Evolutionary conservation across 2,797 vertebrate genomes (phyloP).

Genomic region (Takifugu ocellatus): DNA sequence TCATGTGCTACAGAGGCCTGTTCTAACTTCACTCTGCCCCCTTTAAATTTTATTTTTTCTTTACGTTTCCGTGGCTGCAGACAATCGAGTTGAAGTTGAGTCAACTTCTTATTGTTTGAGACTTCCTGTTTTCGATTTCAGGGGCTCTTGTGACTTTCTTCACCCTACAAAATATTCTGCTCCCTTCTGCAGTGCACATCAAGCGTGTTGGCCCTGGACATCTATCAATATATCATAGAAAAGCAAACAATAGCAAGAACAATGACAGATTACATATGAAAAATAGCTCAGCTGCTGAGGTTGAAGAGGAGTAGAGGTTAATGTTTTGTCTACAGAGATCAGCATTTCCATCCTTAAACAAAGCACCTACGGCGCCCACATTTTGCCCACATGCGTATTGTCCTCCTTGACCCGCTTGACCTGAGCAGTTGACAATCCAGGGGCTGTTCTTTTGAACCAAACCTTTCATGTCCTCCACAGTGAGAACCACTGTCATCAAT

Average conservation of each 20-base stretch:
- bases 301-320: constrained; percentile 1
- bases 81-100: constrained; percentile 63
- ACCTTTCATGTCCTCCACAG: constrained; percentile 32
- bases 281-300: neutral
- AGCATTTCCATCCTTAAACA: constrained; percentile 40
- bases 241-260: neutral
- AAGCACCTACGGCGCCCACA: constrained; percentile 12
- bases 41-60: constrained; percentile 60
- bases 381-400: constrained; percentile 20
- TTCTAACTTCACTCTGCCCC: constrained; percentile 11
- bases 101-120: constrained; percentile 72
- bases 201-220: too few species aligned
- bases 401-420: constrained; percentile 33
- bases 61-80: constrained; percentile 58
- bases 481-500: constrained; percentile 14
- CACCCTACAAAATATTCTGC: constrained; percentile 20
- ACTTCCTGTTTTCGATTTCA: constrained; percentile 77
- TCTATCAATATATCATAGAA: neutral
- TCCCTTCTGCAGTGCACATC: neutral
- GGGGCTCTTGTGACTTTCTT: constrained; percentile 30
- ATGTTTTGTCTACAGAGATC: constrained; percentile 32
- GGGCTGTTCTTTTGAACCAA: constrained; percentile 37
- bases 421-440: constrained; percentile 23
- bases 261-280: neutral
- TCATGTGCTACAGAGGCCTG: constrained; percentile 38